Evolutionary conservation across 2,888 invertebrate genomes (phyloP).

Genomic region (Bellardia bayeri): DNA sequence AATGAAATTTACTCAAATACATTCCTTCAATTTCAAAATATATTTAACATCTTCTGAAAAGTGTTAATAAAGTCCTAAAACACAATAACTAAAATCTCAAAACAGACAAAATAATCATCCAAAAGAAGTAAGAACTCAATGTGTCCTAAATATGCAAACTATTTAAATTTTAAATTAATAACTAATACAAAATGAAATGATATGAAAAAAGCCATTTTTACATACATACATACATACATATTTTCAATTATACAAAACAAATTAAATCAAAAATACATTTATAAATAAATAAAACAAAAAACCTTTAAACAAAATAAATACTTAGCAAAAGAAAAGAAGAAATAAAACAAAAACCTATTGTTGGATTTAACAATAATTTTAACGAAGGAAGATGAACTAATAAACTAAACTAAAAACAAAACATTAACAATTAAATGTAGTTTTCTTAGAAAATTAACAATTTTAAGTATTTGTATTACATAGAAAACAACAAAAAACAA

Average conservation of each 20-base stretch:
- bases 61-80: constrained; percentile 18
- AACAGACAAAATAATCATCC: constrained; percentile 35
- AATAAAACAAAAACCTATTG: constrained; percentile 35
- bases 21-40: too few relatives aligned
- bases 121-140: constrained; percentile 64
- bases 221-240: constrained; percentile 40
- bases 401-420: constrained; percentile 13
- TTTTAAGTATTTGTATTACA: constrained; percentile 65
- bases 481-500: constrained; percentile 17
- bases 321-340: constrained; percentile 16
- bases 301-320: constrained; percentile 17
- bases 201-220: constrained; percentile 32
- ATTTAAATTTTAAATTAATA: constrained; percentile 64
- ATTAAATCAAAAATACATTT: constrained; percentile 59
- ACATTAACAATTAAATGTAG: constrained; percentile 43
- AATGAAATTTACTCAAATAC: too few relatives aligned
- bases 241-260: constrained; percentile 63
- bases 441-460: constrained; percentile 66
- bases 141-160: constrained; percentile 72
- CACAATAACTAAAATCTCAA: constrained; percentile 5
- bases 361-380: constrained; percentile 62
- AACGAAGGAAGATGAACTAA: constrained; percentile 2
- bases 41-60: background rate
- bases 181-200: constrained; percentile 16
- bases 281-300: constrained; percentile 41